Conservation (phyloP, 2,797 vertebrate species). For the Crenuchus spilurus region DNA sequence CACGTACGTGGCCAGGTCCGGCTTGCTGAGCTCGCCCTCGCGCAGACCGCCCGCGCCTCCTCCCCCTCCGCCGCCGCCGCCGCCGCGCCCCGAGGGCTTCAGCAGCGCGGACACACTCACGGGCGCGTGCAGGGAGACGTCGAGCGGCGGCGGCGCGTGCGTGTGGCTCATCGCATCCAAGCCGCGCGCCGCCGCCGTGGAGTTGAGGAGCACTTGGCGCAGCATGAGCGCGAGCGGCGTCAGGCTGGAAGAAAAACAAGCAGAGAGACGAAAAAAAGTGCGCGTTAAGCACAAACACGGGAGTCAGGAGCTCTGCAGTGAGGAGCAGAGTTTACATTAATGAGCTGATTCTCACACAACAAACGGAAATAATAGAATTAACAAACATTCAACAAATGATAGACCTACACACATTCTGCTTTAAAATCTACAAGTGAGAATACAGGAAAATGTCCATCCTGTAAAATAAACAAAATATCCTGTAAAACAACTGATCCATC, state of each 20-base stretch:
- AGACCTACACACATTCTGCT: too few species aligned
- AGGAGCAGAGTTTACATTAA: too few species aligned
- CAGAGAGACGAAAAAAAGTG: too few species aligned
- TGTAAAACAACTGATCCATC: too few species aligned
- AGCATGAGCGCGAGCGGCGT: constrained; percentile 80
- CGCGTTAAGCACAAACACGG: too few species aligned
- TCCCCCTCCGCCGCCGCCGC: background rate
- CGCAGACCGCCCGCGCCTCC: constrained; percentile 77
- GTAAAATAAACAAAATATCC: too few species aligned
- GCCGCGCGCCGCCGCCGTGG: constrained; percentile 83
- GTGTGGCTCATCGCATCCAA: constrained; percentile 86
- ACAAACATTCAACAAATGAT: too few species aligned
- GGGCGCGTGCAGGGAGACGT: constrained; percentile 83
- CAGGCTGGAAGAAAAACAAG: background rate
- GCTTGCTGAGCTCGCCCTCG: constrained; percentile 90
- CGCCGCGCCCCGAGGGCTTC: constrained; percentile 84
- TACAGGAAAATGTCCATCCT: too few species aligned
- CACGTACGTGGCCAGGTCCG: constrained; percentile 93
- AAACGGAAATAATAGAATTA: too few species aligned
- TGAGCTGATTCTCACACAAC: too few species aligned
- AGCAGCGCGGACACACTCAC: constrained; percentile 89
- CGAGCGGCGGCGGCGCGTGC: constrained; percentile 82
- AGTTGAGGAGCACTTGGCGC: constrained; percentile 89
- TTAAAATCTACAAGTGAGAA: too few species aligned
- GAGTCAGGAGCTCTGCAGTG: too few species aligned